Conservation (phyloP, 2,888 invertebrate species). For the Cataglyphis albicans region DNA sequence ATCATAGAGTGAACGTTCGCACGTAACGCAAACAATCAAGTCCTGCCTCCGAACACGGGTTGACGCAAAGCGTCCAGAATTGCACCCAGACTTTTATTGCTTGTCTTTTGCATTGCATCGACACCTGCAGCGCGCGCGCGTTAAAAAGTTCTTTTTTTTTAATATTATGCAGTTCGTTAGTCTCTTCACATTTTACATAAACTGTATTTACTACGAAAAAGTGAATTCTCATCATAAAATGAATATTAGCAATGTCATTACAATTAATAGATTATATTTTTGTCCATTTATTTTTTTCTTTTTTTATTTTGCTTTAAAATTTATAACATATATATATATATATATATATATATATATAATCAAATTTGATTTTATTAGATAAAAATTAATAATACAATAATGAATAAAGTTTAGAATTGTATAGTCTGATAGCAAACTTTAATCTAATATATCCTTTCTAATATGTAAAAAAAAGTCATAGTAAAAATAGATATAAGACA, state of each 20-base stretch:
- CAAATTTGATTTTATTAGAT: background rate
- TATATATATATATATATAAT: background rate
- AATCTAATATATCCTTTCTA: background rate
- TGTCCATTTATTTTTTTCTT: background rate
- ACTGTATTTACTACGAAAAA: background rate
- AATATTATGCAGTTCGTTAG: constrained; percentile 5
- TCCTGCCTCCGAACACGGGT: constrained; percentile 2
- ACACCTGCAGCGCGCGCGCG: background rate
- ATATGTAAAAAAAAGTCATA: background rate
- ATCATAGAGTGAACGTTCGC: constrained; percentile 29
- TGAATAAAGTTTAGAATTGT: background rate
- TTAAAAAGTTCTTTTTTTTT: constrained; percentile 15
- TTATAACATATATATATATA: background rate
- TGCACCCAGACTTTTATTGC: constrained; percentile 44
- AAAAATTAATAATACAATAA: background rate
- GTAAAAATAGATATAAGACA: background rate
- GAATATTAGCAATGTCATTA: background rate
- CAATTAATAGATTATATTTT: background rate
- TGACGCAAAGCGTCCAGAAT: constrained; percentile 38
- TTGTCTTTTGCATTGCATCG: constrained; percentile 27
- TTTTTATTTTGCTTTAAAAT: background rate
- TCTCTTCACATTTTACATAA: background rate
- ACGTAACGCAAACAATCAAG: constrained; percentile 36
- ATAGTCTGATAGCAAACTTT: background rate
- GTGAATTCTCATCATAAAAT: background rate